These are phyloP conservation scores for Nothobranchius kuhntae DNA, from an alignment of 2,113 vertebrate genomes.

Conservation along the genomic window DNA sequence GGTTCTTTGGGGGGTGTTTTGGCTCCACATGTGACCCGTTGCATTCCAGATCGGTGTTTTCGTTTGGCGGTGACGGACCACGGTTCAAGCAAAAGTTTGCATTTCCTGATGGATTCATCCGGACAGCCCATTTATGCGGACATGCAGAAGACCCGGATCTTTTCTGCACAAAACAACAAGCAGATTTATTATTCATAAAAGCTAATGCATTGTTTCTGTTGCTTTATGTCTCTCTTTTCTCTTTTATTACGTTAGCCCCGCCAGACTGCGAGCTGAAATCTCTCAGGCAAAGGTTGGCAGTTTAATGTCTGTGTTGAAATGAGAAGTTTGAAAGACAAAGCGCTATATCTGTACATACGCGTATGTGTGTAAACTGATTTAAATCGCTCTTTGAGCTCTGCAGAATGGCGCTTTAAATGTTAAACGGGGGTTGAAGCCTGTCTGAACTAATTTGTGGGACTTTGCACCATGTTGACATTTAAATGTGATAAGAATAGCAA, in stretches of 20 bases:
- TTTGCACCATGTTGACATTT: slow-evolving; percentile 90
- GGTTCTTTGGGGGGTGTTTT: slow-evolving; percentile 64
- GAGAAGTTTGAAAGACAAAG: slow-evolving; percentile 83
- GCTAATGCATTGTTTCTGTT: slow-evolving; percentile 83
- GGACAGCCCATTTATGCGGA: slow-evolving; percentile 70
- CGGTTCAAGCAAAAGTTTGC: slow-evolving; percentile 69
- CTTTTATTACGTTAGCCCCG: slow-evolving; percentile 20
- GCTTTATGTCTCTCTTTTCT: slow-evolving; percentile 75
- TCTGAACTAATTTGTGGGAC: slow-evolving; percentile 89
- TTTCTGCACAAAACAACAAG: slow-evolving; percentile 62
- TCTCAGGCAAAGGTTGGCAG: slow-evolving; percentile 79
- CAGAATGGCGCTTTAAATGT: slow-evolving; percentile 85
- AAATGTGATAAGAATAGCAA: slow-evolving; percentile 91
- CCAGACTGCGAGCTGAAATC: slow-evolving; percentile 54
- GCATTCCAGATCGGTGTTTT: slow-evolving; percentile 74
- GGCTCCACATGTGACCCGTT: slow-evolving; percentile 57
- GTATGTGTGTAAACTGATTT: slow-evolving; percentile 82
- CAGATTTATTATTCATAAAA: slow-evolving; percentile 81
- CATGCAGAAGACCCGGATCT: slow-evolving; percentile 67
- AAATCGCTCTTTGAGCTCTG: slow-evolving; percentile 83
- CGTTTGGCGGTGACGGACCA: slow-evolving; percentile 67
- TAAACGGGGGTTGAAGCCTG: slow-evolving; percentile 88
- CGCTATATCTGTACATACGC: slow-evolving; percentile 67
- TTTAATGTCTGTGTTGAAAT: slow-evolving; percentile 81
- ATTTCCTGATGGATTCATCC: slow-evolving; percentile 74